Percentiles rank a stretch among this genome's conserved stretches.
phyloP scores from a whole-genome alignment of 2,797 vertebrate genomes.

The Cuniculus paca region DNA sequence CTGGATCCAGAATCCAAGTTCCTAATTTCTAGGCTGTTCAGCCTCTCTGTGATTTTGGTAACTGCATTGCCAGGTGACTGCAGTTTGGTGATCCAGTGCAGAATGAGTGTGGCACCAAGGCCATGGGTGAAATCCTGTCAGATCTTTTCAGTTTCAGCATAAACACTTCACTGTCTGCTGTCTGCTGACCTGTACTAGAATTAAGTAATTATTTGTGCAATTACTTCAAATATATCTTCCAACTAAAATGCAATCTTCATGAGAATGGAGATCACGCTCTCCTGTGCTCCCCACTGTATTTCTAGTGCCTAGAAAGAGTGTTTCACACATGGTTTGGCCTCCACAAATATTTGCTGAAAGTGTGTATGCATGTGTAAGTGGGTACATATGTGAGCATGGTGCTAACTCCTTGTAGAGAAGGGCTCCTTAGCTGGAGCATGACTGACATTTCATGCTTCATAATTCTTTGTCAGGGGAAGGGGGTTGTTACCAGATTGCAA shows the following conservation, averaged over 20 bases:
- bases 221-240: not conserved
- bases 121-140: not conserved
- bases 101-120: not conserved
- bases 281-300: not conserved
- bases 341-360: not conserved
- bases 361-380: not conserved
- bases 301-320: not conserved
- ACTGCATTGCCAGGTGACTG: not conserved
- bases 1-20: not conserved
- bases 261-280: not conserved
- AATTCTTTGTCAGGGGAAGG: not conserved
- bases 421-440: no score
- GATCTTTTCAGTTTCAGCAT: not conserved
- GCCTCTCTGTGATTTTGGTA: not conserved
- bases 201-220: not conserved
- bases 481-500: not conserved
- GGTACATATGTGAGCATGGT: rapidly evolving
- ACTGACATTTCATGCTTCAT: rapidly evolving
- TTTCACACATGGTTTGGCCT: not conserved
- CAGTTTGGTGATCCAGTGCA: not conserved
- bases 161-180: not conserved
- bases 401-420: not conserved
- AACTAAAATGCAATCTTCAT: not conserved
- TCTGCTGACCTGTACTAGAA: not conserved
- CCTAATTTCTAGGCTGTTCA: not conserved